Conservation (phyloP, 2,888 invertebrate genomes). For the Idaea aversata region DNA sequence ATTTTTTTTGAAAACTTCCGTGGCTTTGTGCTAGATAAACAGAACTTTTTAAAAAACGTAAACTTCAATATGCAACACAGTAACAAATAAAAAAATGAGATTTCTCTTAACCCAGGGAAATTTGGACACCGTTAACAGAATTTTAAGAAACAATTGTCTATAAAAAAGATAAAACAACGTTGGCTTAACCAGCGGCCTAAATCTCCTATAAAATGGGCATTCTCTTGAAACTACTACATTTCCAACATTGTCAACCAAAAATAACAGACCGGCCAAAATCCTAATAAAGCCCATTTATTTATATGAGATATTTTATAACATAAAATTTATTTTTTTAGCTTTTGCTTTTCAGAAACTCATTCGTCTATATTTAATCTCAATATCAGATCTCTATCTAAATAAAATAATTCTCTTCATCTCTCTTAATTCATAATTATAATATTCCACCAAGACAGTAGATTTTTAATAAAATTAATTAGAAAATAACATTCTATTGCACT, state of each 20-base stretch:
- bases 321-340: slow-evolving; percentile 42
- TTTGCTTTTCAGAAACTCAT: background rate
- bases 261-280: background rate
- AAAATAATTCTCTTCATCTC: slow-evolving; percentile 46
- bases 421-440: slow-evolving; percentile 30
- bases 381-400: slow-evolving; percentile 71
- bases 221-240: background rate
- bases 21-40: too few relatives aligned
- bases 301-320: slow-evolving; percentile 23
- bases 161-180: background rate
- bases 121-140: background rate
- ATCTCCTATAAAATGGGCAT: background rate
- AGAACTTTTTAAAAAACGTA: too few relatives aligned
- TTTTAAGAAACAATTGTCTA: background rate
- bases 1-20: too few relatives aligned
- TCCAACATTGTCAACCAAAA: background rate
- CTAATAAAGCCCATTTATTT: background rate
- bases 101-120: background rate
- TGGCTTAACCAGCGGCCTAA: background rate
- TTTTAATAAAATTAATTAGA: slow-evolving; percentile 66
- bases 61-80: too few relatives aligned
- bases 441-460: slow-evolving; percentile 42
- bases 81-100: too few relatives aligned
- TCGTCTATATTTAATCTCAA: slow-evolving; percentile 71
- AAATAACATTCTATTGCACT: slow-evolving; percentile 77